phyloP scores from a whole-genome alignment of 2,113 vertebrate genomes.

The Mus musculus region DNA sequence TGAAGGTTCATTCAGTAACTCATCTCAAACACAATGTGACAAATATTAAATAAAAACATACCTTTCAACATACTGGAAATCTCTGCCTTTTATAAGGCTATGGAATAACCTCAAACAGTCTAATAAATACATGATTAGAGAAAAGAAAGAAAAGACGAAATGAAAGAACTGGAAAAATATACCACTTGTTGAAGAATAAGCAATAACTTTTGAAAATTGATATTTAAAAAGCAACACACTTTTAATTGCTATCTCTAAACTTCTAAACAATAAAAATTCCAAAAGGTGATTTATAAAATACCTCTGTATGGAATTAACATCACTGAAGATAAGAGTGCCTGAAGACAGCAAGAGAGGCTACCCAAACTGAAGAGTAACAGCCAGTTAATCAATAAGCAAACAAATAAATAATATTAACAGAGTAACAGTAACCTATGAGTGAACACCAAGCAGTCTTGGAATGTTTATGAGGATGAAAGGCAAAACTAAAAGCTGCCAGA shows the following conservation, averaged over 20 bases:
- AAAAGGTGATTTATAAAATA: background rate
- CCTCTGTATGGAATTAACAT: background rate
- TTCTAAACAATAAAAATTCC: background rate
- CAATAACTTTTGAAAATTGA: background rate
- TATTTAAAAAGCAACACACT: background rate
- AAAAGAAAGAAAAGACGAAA: background rate
- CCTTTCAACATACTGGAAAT: constrained; percentile 2
- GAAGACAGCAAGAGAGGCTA: background rate
- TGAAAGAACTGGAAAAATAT: background rate
- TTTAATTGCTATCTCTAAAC: background rate
- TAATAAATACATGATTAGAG: background rate
- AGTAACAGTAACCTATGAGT: background rate
- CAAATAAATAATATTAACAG: background rate
- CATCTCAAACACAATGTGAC: background rate
- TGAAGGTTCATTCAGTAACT: background rate
- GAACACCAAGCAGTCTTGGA: background rate
- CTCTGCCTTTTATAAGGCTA: background rate
- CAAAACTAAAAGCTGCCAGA: background rate
- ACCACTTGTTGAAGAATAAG: background rate
- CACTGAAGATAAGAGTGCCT: background rate
- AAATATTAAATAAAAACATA: background rate
- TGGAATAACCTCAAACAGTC: background rate
- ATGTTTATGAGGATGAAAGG: background rate
- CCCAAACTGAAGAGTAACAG: background rate
- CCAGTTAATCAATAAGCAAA: background rate